These are phyloP conservation scores for Marcusenius ussheri DNA, from an alignment of 2,113 vertebrate genomes.

Conservation along the genomic window DNA sequence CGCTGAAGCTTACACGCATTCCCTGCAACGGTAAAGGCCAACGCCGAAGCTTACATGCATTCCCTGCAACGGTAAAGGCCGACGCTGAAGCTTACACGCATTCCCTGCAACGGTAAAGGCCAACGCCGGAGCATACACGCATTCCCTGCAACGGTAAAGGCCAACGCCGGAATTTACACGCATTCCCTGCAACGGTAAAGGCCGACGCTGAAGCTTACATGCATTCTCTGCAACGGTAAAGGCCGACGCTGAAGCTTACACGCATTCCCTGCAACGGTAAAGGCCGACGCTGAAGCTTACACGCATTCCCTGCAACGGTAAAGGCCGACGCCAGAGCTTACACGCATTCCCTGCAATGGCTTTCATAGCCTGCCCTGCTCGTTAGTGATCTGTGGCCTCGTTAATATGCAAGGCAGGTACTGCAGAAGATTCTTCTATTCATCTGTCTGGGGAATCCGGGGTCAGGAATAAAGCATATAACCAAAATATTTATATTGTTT, in stretches of 20 bases:
- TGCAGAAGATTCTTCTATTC: conserved; percentile 49
- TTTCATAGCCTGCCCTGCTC: conserved; percentile 7
- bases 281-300: background rate
- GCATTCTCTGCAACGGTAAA: too few relatives aligned
- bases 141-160: too few relatives aligned
- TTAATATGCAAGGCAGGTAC: conserved; percentile 45
- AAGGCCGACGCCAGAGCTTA: background rate
- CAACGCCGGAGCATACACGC: background rate
- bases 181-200: too few relatives aligned
- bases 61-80: too few relatives aligned
- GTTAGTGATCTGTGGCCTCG: conserved; percentile 28
- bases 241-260: background rate
- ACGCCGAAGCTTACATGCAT: background rate
- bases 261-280: too few relatives aligned
- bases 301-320: too few relatives aligned
- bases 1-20: background rate
- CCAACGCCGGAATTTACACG: background rate
- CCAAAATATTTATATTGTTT: background rate
- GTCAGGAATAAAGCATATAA: conserved; percentile 11
- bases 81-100: background rate
- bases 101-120: too few relatives aligned
- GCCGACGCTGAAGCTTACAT: background rate
- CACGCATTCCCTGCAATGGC: too few relatives aligned
- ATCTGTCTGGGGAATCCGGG: conserved; percentile 20
- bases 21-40: too few relatives aligned